Base-by-base conservation (phyloP, 2,113 vertebrate species). In the Budorcas taxicolor region DNA sequence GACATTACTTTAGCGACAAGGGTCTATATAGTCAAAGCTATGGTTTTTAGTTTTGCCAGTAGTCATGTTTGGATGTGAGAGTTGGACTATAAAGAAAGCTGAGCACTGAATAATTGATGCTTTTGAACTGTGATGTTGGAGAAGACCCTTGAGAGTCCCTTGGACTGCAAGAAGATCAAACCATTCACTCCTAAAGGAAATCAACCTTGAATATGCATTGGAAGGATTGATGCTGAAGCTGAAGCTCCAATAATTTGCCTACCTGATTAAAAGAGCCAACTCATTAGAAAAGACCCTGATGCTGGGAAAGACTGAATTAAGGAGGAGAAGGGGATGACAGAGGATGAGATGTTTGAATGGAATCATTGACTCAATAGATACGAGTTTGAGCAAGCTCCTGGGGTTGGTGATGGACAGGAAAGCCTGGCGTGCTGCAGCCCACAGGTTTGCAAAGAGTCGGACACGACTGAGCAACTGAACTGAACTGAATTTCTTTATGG, bases 401-500 rank as follows among this genome's bases (percentile, higher is more conserved):
- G 11, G 6, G 36, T 25, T 12, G 11, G 19, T 6, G 21, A 74
- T 17, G 21, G 71, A 7, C 36, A 25, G 36, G 21, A 25, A 74
- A 74, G 11, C 21, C 36, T 74, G 36, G 21, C 2, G 0, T 74
- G 71, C 36, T 74, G 36, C 71, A 74, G 29, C 43, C 6, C 36
- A 74, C 21, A 25, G 71, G 11, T 11, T 14, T 0, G 0, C 71
- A 74, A 74, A 74, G 36, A 74, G 6, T 74, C 0, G 0, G 11
- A 27, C 21, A 74, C 1, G 0, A 74, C 21, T 25, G 21, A 74
- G 71, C 23, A 6, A 43, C 6, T 14, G 21, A 43, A 43, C 67
- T 36, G 33, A 67, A 36, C n/a, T 71, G 19, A 71, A 71, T 10
- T 6, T 36, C 19, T 71, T 71, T 12, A 71, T 36, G 9, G 67